These are phyloP conservation scores for Ophonus ardosiacus DNA, from an alignment of 2,888 invertebrate species.

Conservation along the genomic window DNA sequence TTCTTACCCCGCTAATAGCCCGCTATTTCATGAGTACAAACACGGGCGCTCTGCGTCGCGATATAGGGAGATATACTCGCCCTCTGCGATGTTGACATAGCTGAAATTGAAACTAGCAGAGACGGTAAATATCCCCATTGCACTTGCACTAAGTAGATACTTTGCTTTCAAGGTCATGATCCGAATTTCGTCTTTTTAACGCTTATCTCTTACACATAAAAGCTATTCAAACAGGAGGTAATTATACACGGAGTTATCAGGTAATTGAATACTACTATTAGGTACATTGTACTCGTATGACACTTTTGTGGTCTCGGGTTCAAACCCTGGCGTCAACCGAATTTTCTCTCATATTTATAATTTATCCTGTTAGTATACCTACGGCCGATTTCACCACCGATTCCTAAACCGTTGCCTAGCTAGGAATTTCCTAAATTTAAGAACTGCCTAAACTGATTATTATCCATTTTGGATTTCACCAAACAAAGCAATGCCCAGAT, in stretches of 20 bases:
- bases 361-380: too few species aligned
- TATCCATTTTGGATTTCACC: too few species aligned
- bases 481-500: too few species aligned
- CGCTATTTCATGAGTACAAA: conserved; percentile 77
- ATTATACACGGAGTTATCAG: neutral
- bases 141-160: conserved; percentile 36
- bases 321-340: too few species aligned
- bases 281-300: neutral
- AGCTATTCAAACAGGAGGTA: neutral
- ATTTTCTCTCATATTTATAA: too few species aligned
- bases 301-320: too few species aligned
- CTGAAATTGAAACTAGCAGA: conserved; percentile 52
- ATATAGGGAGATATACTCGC: conserved; percentile 60
- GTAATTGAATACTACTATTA: neutral
- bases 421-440: too few species aligned
- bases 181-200: conserved; percentile 4
- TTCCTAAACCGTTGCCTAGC: too few species aligned
- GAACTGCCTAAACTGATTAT: too few species aligned
- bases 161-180: conserved; percentile 46
- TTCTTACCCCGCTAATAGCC: conserved; percentile 76
- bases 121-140: neutral
- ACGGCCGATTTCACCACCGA: too few species aligned
- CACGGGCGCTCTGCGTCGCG: conserved; percentile 69
- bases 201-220: neutral
- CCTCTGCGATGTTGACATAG: conserved; percentile 41